phyloP scores from a whole-genome alignment of 1,140 invertebrate genomes.

The Episyrphus balteatus region DNA sequence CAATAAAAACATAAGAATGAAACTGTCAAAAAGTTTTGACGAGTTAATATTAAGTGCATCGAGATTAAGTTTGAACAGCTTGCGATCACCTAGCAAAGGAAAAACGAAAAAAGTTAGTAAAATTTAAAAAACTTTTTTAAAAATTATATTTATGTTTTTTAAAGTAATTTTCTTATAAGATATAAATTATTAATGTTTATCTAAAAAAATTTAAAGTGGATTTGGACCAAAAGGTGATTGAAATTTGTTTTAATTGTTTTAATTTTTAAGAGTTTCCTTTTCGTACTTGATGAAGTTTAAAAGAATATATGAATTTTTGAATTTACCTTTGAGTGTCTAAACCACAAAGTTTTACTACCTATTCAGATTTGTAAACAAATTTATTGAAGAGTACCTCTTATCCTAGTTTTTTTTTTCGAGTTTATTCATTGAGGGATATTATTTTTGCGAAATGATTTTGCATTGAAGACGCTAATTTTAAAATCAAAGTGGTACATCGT shows the following conservation, averaged over 20 bases:
- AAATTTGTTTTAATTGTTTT: neutral
- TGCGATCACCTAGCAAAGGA: conserved; percentile 28
- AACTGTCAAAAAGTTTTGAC: conserved; percentile 34
- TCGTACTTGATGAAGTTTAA: conserved; percentile 1
- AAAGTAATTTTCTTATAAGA: neutral
- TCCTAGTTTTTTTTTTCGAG: no score
- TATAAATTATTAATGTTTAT: neutral
- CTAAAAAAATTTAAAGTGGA: neutral
- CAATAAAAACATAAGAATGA: conserved; percentile 16
- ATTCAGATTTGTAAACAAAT: no score
- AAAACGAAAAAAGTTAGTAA: conserved; percentile 34
- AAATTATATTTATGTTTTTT: neutral
- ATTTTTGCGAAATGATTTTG: no score
- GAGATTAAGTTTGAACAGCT: conserved; percentile 29
- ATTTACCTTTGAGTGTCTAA: no score
- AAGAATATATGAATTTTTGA: no score
- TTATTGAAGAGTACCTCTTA: no score
- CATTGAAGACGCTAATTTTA: no score
- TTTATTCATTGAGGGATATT: no score
- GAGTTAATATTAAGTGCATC: conserved; percentile 31
- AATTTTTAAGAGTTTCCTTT: neutral
- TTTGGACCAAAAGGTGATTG: neutral
- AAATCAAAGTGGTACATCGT: no score
- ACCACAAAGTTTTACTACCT: no score
- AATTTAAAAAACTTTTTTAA: neutral